phyloP scores from a whole-genome alignment of 2,888 invertebrate species.

The Lasioglossum malachurum region DNA sequence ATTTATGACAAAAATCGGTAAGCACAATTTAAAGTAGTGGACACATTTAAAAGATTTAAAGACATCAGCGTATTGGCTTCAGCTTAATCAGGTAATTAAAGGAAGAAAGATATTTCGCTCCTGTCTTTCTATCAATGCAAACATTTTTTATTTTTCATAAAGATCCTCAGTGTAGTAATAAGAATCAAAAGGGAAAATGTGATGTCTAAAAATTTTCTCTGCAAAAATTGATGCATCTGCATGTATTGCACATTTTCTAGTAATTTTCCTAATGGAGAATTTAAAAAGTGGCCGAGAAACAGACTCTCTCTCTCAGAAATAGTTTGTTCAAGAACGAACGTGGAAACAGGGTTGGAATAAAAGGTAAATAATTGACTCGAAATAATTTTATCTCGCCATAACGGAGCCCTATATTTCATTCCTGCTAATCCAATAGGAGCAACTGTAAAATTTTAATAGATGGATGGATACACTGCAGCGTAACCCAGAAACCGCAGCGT shows the following conservation, averaged over 20 bases:
- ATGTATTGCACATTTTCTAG: background rate
- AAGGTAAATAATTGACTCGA: background rate
- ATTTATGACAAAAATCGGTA: no score
- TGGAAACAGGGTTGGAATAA: background rate
- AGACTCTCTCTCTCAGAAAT: background rate
- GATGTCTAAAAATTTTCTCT: no score
- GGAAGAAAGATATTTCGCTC: no score
- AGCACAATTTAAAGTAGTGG: no score
- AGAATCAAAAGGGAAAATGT: no score
- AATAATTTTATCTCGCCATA: background rate
- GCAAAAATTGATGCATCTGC: no score
- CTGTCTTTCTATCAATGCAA: no score
- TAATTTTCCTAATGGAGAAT: background rate
- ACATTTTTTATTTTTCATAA: no score
- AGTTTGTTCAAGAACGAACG: background rate
- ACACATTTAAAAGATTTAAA: no score
- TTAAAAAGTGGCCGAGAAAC: background rate
- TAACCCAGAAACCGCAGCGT: background rate
- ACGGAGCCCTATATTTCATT: background rate
- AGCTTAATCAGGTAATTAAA: no score
- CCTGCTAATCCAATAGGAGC: background rate
- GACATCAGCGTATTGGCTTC: no score
- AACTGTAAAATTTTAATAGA: slow-evolving; percentile 1
- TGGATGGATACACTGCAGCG: background rate
- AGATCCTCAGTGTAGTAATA: no score